phyloP scores from a whole-genome alignment of 2,113 vertebrate genomes.

The Columba janthina region DNA sequence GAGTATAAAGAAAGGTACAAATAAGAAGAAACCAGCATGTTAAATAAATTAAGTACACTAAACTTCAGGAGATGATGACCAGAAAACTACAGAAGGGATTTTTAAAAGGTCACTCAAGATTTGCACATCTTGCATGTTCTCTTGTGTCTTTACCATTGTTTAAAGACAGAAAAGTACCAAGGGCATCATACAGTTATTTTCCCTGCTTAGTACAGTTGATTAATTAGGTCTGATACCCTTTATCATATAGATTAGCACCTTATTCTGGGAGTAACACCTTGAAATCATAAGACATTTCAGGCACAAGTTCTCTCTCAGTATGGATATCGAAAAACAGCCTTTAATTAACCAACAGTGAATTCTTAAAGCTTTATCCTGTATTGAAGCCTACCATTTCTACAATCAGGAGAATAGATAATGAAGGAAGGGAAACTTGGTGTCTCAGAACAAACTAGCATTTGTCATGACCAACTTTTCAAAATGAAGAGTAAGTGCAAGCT shows the following conservation, averaged over 20 bases:
- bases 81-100: not conserved
- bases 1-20: not conserved
- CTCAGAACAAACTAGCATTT: constrained; percentile 27
- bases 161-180: not conserved
- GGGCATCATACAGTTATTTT: not conserved
- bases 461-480: constrained; percentile 32
- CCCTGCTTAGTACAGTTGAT: not conserved
- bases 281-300: not conserved
- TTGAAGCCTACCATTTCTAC: not conserved
- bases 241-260: not conserved
- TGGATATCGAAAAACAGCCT: not conserved
- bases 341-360: not conserved
- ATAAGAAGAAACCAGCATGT: not conserved
- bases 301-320: not conserved
- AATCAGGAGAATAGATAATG: not conserved
- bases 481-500: not conserved
- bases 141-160: not conserved
- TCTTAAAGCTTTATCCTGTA: not conserved
- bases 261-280: not conserved
- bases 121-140: fast-evolving
- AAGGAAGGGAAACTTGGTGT: not conserved
- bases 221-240: not conserved
- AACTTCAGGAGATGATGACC: not conserved
- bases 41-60: not conserved
- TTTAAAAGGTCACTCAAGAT: not conserved